Evolutionary conservation across 2,888 invertebrate species (phyloP).

Genomic region (Andrena flavipes): DNA sequence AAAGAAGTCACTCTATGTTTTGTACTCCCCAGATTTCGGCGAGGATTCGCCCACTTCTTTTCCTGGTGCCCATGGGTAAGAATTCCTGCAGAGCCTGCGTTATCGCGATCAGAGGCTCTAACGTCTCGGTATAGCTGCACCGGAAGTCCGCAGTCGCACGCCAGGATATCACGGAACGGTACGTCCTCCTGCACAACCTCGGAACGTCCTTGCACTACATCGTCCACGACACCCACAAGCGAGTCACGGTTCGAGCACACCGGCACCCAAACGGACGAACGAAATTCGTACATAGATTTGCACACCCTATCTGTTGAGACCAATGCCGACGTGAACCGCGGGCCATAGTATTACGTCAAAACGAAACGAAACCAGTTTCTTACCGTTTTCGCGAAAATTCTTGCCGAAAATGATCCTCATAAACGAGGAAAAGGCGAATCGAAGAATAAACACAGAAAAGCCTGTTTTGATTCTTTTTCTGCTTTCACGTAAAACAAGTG

Average conservation of each 20-base stretch:
- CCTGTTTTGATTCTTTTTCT: neutral
- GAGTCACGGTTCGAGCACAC: constrained; percentile 71
- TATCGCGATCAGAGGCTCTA: constrained; percentile 90
- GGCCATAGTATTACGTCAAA: neutral
- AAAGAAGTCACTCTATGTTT: neutral
- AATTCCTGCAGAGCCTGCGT: constrained; percentile 88
- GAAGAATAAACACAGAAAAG: neutral
- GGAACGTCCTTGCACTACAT: constrained; percentile 75
- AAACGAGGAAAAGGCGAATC: neutral
- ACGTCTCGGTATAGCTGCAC: constrained; percentile 92
- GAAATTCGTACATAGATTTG: constrained; percentile 58
- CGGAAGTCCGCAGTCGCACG: constrained; percentile 90
- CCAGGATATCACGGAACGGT: constrained; percentile 90
- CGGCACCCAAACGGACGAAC: constrained; percentile 32
- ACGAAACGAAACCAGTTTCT: neutral
- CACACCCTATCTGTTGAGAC: constrained; percentile 38
- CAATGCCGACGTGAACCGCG: constrained; percentile 26
- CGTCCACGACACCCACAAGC: constrained; percentile 74
- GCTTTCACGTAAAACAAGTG: neutral
- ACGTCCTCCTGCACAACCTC: constrained; percentile 82
- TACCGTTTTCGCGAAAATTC: neutral
- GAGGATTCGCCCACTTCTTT: constrained; percentile 97
- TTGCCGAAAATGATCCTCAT: neutral
- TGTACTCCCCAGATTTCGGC: constrained; percentile 90
- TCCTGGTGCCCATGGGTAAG: constrained; percentile 93